phyloP scores from a whole-genome alignment of 2,797 vertebrate genomes.

The Hafferia zeledoni region DNA sequence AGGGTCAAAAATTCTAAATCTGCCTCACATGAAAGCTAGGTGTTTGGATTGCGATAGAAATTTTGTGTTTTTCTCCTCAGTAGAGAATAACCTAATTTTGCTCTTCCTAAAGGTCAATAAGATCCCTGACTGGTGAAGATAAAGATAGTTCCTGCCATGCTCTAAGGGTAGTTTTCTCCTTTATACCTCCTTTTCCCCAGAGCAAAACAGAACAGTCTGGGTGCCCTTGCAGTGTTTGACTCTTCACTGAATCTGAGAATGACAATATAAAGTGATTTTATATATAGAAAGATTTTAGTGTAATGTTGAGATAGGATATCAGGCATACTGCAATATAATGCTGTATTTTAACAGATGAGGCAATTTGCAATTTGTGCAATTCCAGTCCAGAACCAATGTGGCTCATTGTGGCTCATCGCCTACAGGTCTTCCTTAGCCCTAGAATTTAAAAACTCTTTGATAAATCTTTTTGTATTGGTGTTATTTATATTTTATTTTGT shows the following conservation, averaged over 20 bases:
- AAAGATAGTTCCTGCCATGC: slow-evolving; percentile 4
- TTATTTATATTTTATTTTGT: not conserved
- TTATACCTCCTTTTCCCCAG: not conserved
- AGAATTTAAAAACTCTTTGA: not conserved
- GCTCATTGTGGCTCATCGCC: not conserved
- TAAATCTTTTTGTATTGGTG: not conserved
- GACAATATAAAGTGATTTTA: not conserved
- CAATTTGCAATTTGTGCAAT: not conserved
- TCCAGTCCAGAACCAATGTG: not conserved
- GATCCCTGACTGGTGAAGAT: not conserved
- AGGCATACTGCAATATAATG: not conserved
- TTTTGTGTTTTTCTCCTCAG: not conserved
- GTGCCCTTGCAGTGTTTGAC: not conserved
- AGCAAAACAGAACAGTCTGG: not conserved
- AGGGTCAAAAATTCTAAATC: not conserved
- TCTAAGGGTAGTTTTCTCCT: not conserved
- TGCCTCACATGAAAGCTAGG: not conserved
- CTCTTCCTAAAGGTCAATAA: not conserved
- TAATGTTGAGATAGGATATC: not conserved
- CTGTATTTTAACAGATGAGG: not conserved
- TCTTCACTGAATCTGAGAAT: not conserved
- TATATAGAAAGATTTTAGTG: not conserved
- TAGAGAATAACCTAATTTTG: slow-evolving; percentile 2
- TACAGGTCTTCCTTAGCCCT: not conserved
- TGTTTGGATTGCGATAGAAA: not conserved